Percentiles rank a stretch among this genome's conserved stretches.
These are phyloP conservation scores for Cylas formicarius DNA, from an alignment of 1,140 invertebrate genomes.

Conservation along the genomic window DNA sequence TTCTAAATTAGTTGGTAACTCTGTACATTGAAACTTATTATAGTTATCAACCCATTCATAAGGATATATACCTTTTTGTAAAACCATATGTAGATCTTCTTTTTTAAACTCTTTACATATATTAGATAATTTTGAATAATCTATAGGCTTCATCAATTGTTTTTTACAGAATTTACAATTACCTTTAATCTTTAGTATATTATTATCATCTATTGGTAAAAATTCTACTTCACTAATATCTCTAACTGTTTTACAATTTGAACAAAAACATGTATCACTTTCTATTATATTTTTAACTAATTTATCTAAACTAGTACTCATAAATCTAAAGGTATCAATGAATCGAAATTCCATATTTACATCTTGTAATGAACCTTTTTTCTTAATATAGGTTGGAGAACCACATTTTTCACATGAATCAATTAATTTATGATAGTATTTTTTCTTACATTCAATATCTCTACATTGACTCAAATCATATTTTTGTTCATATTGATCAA, in stretches of 20 bases:
- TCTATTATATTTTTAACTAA: constrained; percentile 9
- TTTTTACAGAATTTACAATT: constrained; percentile 11
- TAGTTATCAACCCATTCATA: constrained; percentile 17
- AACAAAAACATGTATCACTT: constrained; percentile 12
- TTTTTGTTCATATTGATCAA: constrained; percentile 2
- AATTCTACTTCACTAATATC: constrained; percentile 8
- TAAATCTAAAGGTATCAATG: constrained; percentile 11
- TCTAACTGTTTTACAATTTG: constrained; percentile 10
- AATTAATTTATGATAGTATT: constrained; percentile 12
- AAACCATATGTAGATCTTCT: constrained; percentile 14
- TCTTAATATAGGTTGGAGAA: constrained; percentile 5
- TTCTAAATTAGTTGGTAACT: constrained; percentile 8
- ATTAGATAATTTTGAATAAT: constrained; percentile 18
- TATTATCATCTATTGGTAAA: constrained; percentile 9
- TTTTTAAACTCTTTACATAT: constrained; percentile 14
- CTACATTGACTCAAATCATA: constrained; percentile 3
- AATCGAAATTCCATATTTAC: constrained; percentile 6
- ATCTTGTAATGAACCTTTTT: constrained; percentile 4
- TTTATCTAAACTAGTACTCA: constrained; percentile 7
- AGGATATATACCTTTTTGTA: constrained; percentile 12
- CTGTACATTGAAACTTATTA: constrained; percentile 12
- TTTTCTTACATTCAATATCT: constrained; percentile 6
- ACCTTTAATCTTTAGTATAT: constrained; percentile 7
- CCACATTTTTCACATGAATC: constrained; percentile 15
- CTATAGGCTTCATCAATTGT: constrained; percentile 5